A percentile compares a stretch with the other conserved stretches of the same genome.
These are phyloP conservation scores for Rhinopithecus roxellana DNA, from an alignment of 2,113 vertebrate genomes.

Conservation along the genomic window DNA sequence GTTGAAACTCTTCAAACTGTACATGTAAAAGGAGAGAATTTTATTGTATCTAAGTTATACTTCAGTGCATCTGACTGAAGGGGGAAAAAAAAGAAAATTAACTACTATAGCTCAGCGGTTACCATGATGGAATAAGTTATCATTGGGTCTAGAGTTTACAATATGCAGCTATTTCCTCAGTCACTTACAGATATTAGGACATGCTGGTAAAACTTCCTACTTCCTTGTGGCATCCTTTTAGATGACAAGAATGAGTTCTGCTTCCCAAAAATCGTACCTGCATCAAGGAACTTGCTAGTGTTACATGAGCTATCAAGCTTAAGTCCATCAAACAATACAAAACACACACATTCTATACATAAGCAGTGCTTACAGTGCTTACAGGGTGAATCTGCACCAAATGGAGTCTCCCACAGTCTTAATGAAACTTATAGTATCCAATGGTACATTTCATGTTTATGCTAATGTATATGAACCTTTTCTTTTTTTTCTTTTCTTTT, in stretches of 20 bases:
- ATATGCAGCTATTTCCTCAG: not conserved
- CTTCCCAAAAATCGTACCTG: not conserved
- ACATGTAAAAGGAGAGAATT: not conserved
- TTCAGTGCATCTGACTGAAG: not conserved
- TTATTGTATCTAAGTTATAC: not conserved
- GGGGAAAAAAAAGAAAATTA: not conserved
- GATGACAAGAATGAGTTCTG: not conserved
- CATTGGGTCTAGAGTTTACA: not conserved
- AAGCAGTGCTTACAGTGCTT: not conserved
- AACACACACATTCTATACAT: not conserved
- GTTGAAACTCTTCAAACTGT: constrained; percentile 15
- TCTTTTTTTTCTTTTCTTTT: too few species aligned
- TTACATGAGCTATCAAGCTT: not conserved
- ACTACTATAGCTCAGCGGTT: not conserved
- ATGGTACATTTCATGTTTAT: not conserved
- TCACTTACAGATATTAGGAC: not conserved
- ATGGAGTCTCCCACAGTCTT: not conserved
- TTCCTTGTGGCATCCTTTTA: not conserved
- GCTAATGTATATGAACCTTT: not conserved
- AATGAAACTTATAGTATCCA: constrained; percentile 22
- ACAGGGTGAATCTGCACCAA: not conserved
- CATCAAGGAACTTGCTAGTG: not conserved
- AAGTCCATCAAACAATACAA: constrained; percentile 17
- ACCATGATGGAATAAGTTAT: not conserved
- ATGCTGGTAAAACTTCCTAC: not conserved